These are phyloP conservation scores for Conus ventricosus DNA, from an alignment of 1,140 invertebrate species.

Conservation along the genomic window DNA sequence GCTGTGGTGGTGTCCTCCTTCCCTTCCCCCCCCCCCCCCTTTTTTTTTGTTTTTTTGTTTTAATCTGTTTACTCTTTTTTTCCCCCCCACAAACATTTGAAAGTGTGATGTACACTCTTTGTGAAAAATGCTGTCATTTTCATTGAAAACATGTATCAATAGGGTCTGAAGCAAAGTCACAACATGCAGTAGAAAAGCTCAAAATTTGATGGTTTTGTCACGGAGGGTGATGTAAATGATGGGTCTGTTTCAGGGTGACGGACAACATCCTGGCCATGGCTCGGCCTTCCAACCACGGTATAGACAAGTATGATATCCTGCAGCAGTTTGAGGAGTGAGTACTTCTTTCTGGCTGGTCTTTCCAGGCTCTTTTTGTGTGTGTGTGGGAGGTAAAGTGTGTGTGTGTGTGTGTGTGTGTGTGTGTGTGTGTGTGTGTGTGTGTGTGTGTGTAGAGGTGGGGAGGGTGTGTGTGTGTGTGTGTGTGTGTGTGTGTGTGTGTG, in stretches of 20 bases:
- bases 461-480: not conserved
- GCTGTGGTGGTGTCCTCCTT: too few species aligned
- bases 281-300: constrained; percentile 84
- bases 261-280: constrained; percentile 92
- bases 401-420: not conserved
- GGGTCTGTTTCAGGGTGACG: constrained; percentile 83
- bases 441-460: not conserved
- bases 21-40: too few species aligned
- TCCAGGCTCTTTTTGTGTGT: not conserved
- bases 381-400: not conserved
- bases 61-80: too few species aligned
- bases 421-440: not conserved
- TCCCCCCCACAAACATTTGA: too few species aligned
- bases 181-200: too few species aligned
- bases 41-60: too few species aligned
- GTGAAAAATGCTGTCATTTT: too few species aligned
- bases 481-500: not conserved
- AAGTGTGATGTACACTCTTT: too few species aligned
- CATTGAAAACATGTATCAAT: too few species aligned
- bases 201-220: too few species aligned
- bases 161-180: too few species aligned
- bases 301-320: constrained; percentile 85
- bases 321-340: constrained; percentile 86
- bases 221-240: too few species aligned
- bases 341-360: not conserved